phyloP scores from a whole-genome alignment of 2,888 invertebrate genomes.

The Lasioglossum calceatum region DNA sequence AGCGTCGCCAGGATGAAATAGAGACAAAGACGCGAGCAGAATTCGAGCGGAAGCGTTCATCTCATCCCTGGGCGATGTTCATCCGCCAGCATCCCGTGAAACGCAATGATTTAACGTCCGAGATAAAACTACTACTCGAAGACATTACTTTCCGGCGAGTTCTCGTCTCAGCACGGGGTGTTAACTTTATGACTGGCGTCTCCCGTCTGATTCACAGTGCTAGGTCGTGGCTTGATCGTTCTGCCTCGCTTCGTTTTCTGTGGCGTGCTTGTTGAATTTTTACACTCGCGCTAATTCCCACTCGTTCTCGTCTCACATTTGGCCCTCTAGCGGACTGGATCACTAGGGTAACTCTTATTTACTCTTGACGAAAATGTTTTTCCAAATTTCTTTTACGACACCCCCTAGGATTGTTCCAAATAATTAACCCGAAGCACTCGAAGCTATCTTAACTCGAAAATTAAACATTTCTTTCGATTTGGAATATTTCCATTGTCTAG shows the following conservation, averaged over 20 bases:
- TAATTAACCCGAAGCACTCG: too few relatives aligned
- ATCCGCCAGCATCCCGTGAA: slow-evolving; percentile 32
- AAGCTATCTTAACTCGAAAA: too few relatives aligned
- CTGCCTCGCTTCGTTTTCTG: background rate
- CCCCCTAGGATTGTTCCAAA: too few relatives aligned
- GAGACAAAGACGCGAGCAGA: slow-evolving; percentile 19
- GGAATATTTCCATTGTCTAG: too few relatives aligned
- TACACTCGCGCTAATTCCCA: slow-evolving; percentile 20
- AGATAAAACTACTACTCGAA: slow-evolving; percentile 39
- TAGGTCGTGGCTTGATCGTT: background rate
- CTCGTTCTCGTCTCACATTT: background rate
- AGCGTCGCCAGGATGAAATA: slow-evolving; percentile 2
- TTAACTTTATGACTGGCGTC: slow-evolving; percentile 21
- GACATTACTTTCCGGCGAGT: slow-evolving; percentile 11
- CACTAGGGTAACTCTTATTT: background rate
- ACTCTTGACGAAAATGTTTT: too few relatives aligned
- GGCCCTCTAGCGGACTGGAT: background rate
- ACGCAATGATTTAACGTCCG: slow-evolving; percentile 40
- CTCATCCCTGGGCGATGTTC: slow-evolving; percentile 18
- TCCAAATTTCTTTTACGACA: too few relatives aligned
- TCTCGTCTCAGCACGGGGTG: slow-evolving; percentile 18
- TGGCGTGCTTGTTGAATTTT: slow-evolving; percentile 9
- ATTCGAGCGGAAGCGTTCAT: slow-evolving; percentile 23
- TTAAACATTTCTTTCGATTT: too few relatives aligned
- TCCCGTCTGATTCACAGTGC: background rate